These are phyloP conservation scores for Eilema sororculum DNA, from an alignment of 2,888 invertebrate genomes.

Conservation along the genomic window DNA sequence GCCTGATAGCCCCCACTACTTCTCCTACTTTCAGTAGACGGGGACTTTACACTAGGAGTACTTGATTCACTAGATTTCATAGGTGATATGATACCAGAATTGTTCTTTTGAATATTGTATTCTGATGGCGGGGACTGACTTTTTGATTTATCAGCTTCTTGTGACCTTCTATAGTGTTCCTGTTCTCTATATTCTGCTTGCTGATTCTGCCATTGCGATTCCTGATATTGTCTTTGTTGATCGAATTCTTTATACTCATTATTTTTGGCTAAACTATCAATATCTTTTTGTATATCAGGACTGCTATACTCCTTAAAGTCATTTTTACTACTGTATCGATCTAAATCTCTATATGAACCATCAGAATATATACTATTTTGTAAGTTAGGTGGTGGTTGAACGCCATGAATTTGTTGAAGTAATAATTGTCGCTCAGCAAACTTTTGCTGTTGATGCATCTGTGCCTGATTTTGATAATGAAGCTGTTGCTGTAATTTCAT, in stretches of 20 bases:
- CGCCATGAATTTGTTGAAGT: slow-evolving; percentile 88
- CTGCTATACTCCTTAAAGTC: slow-evolving; percentile 78
- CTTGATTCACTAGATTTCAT: slow-evolving; percentile 84
- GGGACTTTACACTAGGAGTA: slow-evolving; percentile 81
- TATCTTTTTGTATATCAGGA: slow-evolving; percentile 77
- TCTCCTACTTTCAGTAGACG: slow-evolving; percentile 82
- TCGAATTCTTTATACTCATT: slow-evolving; percentile 78
- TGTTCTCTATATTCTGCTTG: slow-evolving; percentile 71
- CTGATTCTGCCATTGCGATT: slow-evolving; percentile 79
- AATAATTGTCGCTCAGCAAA: slow-evolving; percentile 88
- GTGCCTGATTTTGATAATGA: slow-evolving; percentile 88
- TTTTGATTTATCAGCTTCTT: slow-evolving; percentile 71
- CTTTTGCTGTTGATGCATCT: slow-evolving; percentile 88
- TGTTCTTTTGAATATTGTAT: slow-evolving; percentile 71
- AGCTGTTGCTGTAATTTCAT: slow-evolving; percentile 89
- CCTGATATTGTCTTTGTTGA: slow-evolving; percentile 75
- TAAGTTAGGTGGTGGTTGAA: slow-evolving; percentile 82
- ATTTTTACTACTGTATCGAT: slow-evolving; percentile 80
- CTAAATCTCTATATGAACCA: slow-evolving; percentile 80
- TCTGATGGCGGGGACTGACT: slow-evolving; percentile 74
- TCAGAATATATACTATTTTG: slow-evolving; percentile 84
- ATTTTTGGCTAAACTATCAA: slow-evolving; percentile 75
- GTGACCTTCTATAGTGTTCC: slow-evolving; percentile 70
- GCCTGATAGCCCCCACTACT: slow-evolving; percentile 88
- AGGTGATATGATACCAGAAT: slow-evolving; percentile 69